Conservation (phyloP, 64 coral and sea anemone genomes). For the Pocillopora verrucosa region DNA sequence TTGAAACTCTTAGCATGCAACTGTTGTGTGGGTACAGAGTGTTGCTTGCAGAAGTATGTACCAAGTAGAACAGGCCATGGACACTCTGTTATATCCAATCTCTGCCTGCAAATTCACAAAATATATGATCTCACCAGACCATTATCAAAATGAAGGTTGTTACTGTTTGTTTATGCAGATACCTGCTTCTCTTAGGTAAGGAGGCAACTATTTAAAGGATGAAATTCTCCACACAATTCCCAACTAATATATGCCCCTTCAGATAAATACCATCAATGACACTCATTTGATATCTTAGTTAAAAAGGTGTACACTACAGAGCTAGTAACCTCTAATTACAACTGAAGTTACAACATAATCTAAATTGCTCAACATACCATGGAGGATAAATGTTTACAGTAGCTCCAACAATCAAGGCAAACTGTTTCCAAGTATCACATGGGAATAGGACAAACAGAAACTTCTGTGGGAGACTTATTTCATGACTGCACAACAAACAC, state of each 20-base stretch:
- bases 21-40: neutral
- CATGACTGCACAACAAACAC: slow-evolving; percentile 48
- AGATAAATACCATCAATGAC: too few relatives aligned
- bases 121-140: neutral
- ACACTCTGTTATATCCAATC: slow-evolving; percentile 53
- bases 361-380: slow-evolving; percentile 49
- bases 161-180: neutral
- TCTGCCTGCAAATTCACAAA: slow-evolving; percentile 56
- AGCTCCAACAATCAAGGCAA: slow-evolving; percentile 46
- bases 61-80: slow-evolving; percentile 70
- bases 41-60: slow-evolving; percentile 71
- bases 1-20: neutral
- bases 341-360: neutral
- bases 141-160: neutral
- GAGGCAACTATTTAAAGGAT: too few relatives aligned
- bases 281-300: too few relatives aligned
- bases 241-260: too few relatives aligned
- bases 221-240: too few relatives aligned
- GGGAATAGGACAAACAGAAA: slow-evolving; percentile 57
- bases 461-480: neutral
- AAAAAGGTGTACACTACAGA: too few relatives aligned
- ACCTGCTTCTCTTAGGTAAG: too few relatives aligned
- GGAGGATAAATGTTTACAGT: slow-evolving; percentile 72
- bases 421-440: slow-evolving; percentile 71
- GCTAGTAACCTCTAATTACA: neutral